Conservation (phyloP, 2,888 invertebrate genomes). For the Drosophila merina region DNA sequence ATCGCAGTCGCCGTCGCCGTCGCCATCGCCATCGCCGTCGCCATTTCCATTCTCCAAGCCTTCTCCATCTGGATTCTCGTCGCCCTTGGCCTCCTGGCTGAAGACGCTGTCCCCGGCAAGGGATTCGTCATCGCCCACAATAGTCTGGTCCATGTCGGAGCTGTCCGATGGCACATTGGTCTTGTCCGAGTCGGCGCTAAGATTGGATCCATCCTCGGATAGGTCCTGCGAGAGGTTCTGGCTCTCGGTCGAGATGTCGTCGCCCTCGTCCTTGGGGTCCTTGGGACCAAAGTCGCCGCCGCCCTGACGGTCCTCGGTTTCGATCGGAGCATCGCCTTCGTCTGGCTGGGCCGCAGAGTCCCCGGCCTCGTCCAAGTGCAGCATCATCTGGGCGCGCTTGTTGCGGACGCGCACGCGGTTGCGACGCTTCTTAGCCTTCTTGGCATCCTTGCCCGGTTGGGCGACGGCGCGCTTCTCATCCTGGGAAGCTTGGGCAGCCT, state of each 20-base stretch:
- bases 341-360: background rate
- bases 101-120: background rate
- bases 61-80: background rate
- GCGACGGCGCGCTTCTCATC: background rate
- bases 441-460: background rate
- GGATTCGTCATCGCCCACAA: conserved; percentile 10
- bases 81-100: background rate
- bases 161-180: conserved; percentile 1
- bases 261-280: background rate
- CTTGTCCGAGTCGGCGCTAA: conserved; percentile 14
- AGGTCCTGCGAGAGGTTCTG: background rate
- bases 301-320: background rate
- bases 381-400: background rate
- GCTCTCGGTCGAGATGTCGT: background rate
- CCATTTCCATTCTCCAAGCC: background rate
- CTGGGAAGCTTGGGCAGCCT: background rate
- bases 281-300: background rate
- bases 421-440: conserved; percentile 16
- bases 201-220: too few species aligned
- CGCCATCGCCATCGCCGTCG: background rate
- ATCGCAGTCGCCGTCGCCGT: background rate
- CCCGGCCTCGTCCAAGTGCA: background rate
- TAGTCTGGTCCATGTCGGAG: conserved; percentile 17
- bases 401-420: conserved; percentile 12
- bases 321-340: background rate